Base-by-base conservation (phyloP, 2,113 vertebrate species). In the Halcyon malimbica region DNA sequence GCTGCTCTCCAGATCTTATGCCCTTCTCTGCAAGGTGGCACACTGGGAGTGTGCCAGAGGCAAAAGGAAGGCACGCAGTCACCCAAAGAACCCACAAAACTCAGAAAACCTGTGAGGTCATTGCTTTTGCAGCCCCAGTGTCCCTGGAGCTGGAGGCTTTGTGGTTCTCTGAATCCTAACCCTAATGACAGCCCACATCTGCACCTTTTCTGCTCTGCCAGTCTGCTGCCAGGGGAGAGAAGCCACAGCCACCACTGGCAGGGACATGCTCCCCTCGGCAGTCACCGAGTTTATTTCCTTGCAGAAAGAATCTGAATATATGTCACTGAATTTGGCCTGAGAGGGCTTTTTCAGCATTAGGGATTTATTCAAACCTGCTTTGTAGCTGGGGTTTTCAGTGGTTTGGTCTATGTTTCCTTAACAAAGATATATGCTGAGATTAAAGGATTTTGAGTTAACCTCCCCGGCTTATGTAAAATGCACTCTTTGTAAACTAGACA, bases 381-480 rank as follows among this genome's bases (percentile, higher is more conserved):
- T 94, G 81, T 96, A 79, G 50, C 41, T 73, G 28, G 14, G 5
- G 4, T 75, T 97, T 94, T 92, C 77, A 87, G 24, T 53, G 69
- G 41, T 78, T 96, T 84, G 53, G 46, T 88, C 90, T 95, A 16
- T 89, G 59, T 92, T 92, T 92, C 87, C 54, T 89, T 96, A 89
- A 91, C 89, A 94, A 87, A 96, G 92, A 91, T 92, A 75, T 90
- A 90, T 80, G 28, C 78, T 77, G 67, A 81, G 92, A 96, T 97
- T 95, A 96, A 96, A 91, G 78, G 96, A 95, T 95, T 73, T 94
- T 46, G 65, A 89, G 80, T 89, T 96, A 96, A 94, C 95, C 89
- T 95, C 74, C 50, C 17, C 0, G 2, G 77, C 35, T 97, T 96
- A 93, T 93, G 95, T 94, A 67, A 94, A 96, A 95, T 88, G 85